Conservation (phyloP, 2,113 vertebrate species). For the Saccopteryx leptura region DNA sequence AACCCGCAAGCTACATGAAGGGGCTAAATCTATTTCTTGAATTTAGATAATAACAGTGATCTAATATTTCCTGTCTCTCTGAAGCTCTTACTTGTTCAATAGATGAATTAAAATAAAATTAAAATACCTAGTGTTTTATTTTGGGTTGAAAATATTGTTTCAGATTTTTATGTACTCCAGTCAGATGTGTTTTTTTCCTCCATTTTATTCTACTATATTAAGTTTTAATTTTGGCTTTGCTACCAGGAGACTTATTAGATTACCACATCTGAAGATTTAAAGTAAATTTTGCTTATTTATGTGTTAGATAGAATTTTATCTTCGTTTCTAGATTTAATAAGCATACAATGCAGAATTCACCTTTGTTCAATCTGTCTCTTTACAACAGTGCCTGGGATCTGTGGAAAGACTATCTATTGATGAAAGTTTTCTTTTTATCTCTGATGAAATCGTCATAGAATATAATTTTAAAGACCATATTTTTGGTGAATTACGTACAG, state of each 20-base stretch:
- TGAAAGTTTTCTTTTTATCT: constrained; percentile 25
- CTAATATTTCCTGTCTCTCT: constrained; percentile 47
- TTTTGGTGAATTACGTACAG: constrained; percentile 20
- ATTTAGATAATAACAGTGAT: not conserved
- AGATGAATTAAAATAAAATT: constrained; percentile 16
- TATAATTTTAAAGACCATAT: constrained; percentile 43
- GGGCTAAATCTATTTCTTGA: constrained; percentile 6
- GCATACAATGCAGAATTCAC: constrained; percentile 10
- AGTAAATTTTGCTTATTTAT: constrained; percentile 36
- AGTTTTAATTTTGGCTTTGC: constrained; percentile 18
- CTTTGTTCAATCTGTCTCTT: constrained; percentile 17
- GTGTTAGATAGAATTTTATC: constrained; percentile 36
- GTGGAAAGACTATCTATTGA: constrained; percentile 29
- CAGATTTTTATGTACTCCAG: not conserved
- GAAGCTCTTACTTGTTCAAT: constrained; percentile 19
- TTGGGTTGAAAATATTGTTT: constrained; percentile 47
- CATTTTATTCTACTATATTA: constrained; percentile 47
- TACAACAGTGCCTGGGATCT: not conserved
- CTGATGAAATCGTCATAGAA: constrained; percentile 4
- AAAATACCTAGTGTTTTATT: constrained; percentile 49
- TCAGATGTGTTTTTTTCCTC: not conserved
- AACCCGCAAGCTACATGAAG: constrained; percentile 31
- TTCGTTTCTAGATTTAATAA: constrained; percentile 26
- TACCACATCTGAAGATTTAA: constrained; percentile 8
- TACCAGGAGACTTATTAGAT: not conserved